Base-by-base conservation (phyloP, 2,888 invertebrate species). In the Bruchidius siliquastri region DNA sequence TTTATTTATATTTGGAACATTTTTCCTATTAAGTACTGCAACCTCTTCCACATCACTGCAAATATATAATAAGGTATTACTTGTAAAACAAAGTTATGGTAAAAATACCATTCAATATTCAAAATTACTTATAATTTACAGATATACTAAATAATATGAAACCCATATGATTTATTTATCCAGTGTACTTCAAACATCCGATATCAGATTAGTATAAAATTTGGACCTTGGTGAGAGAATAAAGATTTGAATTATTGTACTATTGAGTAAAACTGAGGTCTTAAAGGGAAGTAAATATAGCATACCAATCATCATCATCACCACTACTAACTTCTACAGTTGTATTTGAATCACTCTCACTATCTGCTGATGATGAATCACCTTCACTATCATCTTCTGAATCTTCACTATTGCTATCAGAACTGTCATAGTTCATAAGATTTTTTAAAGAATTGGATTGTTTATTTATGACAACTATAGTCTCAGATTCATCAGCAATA, bases 311-410 rank as follows among this genome's bases (percentile, higher is more conserved):
- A 26, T 8, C 26, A 26, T 26, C 26, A 26, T 26, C 26, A 26
- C 26, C 49, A 49, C 18, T 82, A 0, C 87, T 84, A 0, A 83
- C 86, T 0, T 79, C 85, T 0, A 87, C 76, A n/a, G 72, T 71
- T 26, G 72, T 73, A 20, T 74, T 22, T 2, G 73, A 75, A 73
- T 74, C 70, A 74, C 73, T 74, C 72, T 75, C 72, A 22, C 22
- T 32, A 30, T 68, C 68, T 20, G 74, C 67, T n/a, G 74, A 49
- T 13, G 72, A 69, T 71, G 20, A 72, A 70, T 68, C 8, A 4
- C 8, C 26, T 26, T 26, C 26, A 26, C 13, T 49, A 49, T 49
- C 49, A 49, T 49, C 49, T 13, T 49, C 49, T 49, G 49, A 49
- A 18, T 49, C 49, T 49, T 49, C 49, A 67, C 71, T 66, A 21